Base-by-base conservation (phyloP, 2,797 vertebrate species). In the Merluccius polli region DNA sequence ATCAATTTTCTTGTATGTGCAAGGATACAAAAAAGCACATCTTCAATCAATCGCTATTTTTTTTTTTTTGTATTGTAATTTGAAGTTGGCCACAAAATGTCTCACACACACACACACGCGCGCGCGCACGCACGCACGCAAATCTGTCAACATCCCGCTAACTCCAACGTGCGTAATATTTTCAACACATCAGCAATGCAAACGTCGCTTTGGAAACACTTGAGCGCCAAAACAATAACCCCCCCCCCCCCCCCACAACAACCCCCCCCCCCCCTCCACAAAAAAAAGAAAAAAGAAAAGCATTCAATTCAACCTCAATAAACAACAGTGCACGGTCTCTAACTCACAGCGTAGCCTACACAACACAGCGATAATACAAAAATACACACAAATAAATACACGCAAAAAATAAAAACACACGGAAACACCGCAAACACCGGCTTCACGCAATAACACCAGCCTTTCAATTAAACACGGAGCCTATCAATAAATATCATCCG, bases 51-150 rank as follows among this genome's bases (percentile, higher is more conserved):
- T 24, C n/a, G n/a, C n/a, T n/a, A n/a, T n/a, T 63, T 21, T 59
- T 59, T n/a, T 59, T 59, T 48, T 48, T 18, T 12, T 4, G 7
- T 27, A 65, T 65, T 65, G 9, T 8, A 65, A 65, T 27, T 27
- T 27, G 24, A 65, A 65, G 59, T 65, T 65, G 59, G 7, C 59
- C 9, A 65, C 59, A 65, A 59, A 59, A 68, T 68, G 29, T 30
- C 3, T 3, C 16, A 69, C 31, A 69, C 31, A 69, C 44, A 33
- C 44, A 24, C 29, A 21, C 41, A 32, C 38, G 30, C 41, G 18
- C 72, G 8, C 44, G 10, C 11, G 73, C 30, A 73, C 67, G 77
- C 71, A 75, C 31, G 36, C 31, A 18, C 16, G 32, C 68, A 59
- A 24, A 59, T 24, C 52, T 59, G 21, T 59, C 21, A 21, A 59